A percentile compares a stretch with the other conserved stretches of the same genome.
Conservation (phyloP, 2,797 vertebrate genomes). For the Mus spretus region DNA sequence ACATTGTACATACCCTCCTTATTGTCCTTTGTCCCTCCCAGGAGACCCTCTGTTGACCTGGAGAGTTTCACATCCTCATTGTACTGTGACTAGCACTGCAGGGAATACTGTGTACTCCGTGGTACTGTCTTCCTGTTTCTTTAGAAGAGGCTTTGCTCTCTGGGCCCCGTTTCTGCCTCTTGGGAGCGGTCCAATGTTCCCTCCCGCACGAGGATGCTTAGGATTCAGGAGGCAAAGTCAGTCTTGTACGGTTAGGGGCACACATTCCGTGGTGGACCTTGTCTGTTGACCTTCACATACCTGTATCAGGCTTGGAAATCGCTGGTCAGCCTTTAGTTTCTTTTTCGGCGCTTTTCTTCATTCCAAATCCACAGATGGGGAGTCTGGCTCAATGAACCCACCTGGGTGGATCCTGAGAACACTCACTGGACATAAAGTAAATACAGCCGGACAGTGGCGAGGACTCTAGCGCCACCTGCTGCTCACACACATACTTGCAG, state of each 20-base stretch:
- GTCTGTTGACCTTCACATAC: not conserved
- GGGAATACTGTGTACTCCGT: not conserved
- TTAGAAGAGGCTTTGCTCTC: too few species aligned
- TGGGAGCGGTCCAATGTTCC: not conserved
- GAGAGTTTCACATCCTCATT: not conserved
- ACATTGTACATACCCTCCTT: not conserved
- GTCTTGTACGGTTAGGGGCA: not conserved
- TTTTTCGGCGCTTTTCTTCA: not conserved
- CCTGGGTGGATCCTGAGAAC: not conserved
- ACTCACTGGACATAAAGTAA: rapidly evolving
- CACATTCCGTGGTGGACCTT: rapidly evolving
- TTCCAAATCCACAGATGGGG: constrained; percentile 34
- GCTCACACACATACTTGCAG: not conserved
- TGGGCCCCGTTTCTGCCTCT: not conserved
- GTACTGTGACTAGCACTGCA: not conserved
- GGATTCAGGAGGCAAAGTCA: not conserved
- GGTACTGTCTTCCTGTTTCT: not conserved
- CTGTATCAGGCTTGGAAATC: too few species aligned
- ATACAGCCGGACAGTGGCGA: not conserved
- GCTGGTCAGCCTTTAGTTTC: not conserved
- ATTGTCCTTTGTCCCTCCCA: not conserved
- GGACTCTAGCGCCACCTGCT: constrained; percentile 57
- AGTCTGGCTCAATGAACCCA: not conserved
- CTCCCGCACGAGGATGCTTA: too few species aligned
- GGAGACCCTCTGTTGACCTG: too few species aligned